Base-by-base conservation (phyloP, 2,888 invertebrate genomes). In the Napeogenes sylphis region DNA sequence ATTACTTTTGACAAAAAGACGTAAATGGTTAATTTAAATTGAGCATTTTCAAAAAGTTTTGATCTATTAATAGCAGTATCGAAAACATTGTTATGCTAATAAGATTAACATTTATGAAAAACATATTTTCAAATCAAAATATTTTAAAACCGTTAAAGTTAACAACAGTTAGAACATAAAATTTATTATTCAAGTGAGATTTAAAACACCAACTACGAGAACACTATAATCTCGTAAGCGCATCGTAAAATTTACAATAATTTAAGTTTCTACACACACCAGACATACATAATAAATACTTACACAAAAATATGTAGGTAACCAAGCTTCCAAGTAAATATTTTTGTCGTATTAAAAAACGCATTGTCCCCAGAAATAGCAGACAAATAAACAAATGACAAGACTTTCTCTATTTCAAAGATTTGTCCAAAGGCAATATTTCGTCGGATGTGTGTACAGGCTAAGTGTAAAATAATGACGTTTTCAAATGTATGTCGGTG, bases 401-500 rank as follows among this genome's bases (percentile, higher is more conserved):
- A n/a, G n/a, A 47, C 10, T 42, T 42, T 42, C 42, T 42, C 42
- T 42, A 10, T 42, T 2, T 3, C 42, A 42, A 42, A 42, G 42
- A 42, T 42, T 42, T 42, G 5, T 42, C 42, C 3, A 10, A 42
- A 8, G 10, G 8, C 10, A 42, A 42, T 10, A 42, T 42, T 42
- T 55, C 35, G n/a, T 6, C 38, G 21, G 12, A 30, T 59, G 51
- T 59, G 61, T 56, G 61, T 46, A 32, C 51, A 42, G 14, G 55
- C 33, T 67, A 64, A 67, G 64, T 65, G 66, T 62, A 65, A 63
- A 67, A 70, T 67, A 70, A 62, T 65, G 62, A 62, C 56, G 46
- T 56, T 63, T 32, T 57, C 51, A 64, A 70, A 68, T 68, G 71
- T 72, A 56, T 69, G 71, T 68, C 66, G 64, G 61, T 68, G 64